Evolutionary conservation across 2,113 vertebrate genomes (phyloP), one percentile per base, ranked within the genome.

Genomic region (Thomomys bottae): DNA sequence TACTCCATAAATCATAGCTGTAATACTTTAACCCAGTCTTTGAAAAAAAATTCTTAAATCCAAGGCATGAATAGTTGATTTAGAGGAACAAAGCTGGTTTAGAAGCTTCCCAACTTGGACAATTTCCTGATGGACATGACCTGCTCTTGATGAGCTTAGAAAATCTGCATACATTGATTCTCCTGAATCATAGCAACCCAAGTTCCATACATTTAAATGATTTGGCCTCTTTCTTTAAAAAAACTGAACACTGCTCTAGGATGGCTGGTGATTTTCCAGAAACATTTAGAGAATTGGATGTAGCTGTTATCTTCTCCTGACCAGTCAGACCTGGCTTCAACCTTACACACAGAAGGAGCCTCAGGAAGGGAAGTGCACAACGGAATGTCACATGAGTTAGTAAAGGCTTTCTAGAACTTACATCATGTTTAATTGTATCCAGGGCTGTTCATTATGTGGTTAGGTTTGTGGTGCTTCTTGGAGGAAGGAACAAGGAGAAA

Each of bases 381-480:
- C 26, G 88, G 82, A 79, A 68, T 92, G 88, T 90, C 94, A 87
- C 61, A 38, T 61, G 88, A 88, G 77, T 84, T 84, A 88, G 72
- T 34, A 40, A 81, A 84, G 90, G 26, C 64, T 84, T 63, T 64
- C 86, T 54, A 68, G 73, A 87, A 79, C 87, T 96, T 90, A 93
- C 91, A 89, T 95, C 89, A 95, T 93, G 73, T 83, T 90, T 93
- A 95, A 96, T 84, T 94, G 49, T 80, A 88, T 93, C 79, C 86
- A 96, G 93, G 36, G 49, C 67, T 83, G 24, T 72, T 96, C 94
- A 94, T 95, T 93, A 90, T 95, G 94, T 76, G 96, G 94, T 95
- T 89, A 90, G 64, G 40, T 80, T 76, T 90, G 84, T 63, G 81
- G 89, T 86, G 38, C 26, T 84, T 84, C 93, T 91, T 93, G 77